Percentiles rank a stretch among this genome's conserved stretches.
Evolutionary conservation across 2,888 invertebrate species (phyloP).

Genomic region (Rotaria macrura): DNA sequence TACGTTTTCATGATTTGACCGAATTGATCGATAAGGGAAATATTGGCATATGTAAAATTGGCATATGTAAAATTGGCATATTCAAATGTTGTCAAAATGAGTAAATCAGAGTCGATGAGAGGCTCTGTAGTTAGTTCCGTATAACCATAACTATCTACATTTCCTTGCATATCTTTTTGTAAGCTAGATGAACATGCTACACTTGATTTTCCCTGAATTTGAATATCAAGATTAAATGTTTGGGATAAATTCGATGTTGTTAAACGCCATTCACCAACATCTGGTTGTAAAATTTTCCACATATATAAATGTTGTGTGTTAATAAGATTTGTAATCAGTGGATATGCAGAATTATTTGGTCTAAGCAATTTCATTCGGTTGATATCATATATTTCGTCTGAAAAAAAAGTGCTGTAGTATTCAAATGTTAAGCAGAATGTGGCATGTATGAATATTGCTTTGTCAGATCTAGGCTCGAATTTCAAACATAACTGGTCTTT

Average conservation of each 20-base stretch:
- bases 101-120: neutral
- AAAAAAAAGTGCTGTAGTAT: neutral
- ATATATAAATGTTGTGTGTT: neutral
- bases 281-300: neutral
- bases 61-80: neutral
- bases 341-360: neutral
- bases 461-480: no score
- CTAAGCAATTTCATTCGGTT: neutral
- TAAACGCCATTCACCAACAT: neutral
- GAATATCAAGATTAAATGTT: neutral
- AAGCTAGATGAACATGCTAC: neutral
- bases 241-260: neutral
- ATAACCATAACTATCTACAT: neutral
- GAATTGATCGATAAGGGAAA: neutral
- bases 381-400: neutral
- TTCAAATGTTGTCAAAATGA: neutral
- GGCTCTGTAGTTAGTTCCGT: neutral
- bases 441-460: no score
- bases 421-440: no score
- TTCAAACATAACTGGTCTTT: no score
- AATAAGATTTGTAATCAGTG: neutral
- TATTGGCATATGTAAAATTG: neutral
- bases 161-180: neutral
- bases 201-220: slow-evolving; percentile 1
- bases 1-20: neutral